Evolutionary conservation across 1,140 invertebrate genomes (phyloP), one percentile per base, ranked within the genome.

Genomic region (Medauroidea extradentata): DNA sequence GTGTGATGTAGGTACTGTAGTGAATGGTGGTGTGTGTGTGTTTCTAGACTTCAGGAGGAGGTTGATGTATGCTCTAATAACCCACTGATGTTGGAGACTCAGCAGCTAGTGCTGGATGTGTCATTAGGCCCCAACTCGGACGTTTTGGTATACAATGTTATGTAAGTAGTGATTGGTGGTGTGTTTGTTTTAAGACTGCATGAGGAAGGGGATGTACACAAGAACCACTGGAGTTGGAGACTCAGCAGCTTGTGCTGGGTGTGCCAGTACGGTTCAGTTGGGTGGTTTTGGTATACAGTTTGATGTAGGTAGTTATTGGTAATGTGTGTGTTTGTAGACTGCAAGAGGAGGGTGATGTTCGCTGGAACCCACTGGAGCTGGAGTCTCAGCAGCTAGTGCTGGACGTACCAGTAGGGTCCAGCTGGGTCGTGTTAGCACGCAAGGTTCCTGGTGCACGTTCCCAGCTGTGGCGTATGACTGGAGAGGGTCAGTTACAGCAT

Each of bases 401-500:
- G 29, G 91, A 94, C 73, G 92, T 94, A 21, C 78, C 83, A 18
- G 76, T 86, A 64, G 82, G 81, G 21, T 68, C 64, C 41, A 66
- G 61, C 53, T 82, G 81, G 61, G 90, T 96, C 1, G 77, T 92
- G 19, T 79, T 98, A 27, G 85, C 83, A 23, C 79, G 84, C 44
- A 96, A 96, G 73, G 87, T 94, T 70, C 85, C 84, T 1, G 94
- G 93, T 1, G 89, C 90, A 69, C 82, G 95, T 59, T 88, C 86
- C 0, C 96, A 99, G 74, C 73, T 99, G n/a, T 99, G 96, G 96
- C 79, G 93, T 19, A 91, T 96, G 82, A 96, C 92, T 44, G 83
- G 86, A 0, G 84, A 85, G 64, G 91, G 91, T 2, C 88, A 94
- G 74, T 75, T 99, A 27, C 88, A 97, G 65, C 96, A 99, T 72